A percentile compares a stretch with the other conserved stretches of the same genome.
These are phyloP conservation scores for Mormyrus lacerda DNA, from an alignment of 2,113 vertebrate species.

Conservation along the genomic window DNA sequence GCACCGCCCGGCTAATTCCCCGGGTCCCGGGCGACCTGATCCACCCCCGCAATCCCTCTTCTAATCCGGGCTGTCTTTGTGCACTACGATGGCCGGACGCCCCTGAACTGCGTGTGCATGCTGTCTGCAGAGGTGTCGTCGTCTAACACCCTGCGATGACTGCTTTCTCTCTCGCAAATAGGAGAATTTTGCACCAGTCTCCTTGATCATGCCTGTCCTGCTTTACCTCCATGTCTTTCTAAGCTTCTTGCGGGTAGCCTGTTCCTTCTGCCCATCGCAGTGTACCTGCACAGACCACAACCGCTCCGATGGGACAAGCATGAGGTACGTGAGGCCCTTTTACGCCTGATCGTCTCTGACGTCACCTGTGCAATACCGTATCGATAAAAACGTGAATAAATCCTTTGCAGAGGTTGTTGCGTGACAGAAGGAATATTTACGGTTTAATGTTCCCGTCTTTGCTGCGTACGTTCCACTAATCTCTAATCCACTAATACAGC, in stretches of 20 bases:
- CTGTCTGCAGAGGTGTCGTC: background rate
- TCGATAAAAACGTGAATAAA: background rate
- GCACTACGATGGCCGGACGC: conserved; percentile 44
- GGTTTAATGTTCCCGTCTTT: background rate
- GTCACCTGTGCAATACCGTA: background rate
- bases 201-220: conserved; percentile 65
- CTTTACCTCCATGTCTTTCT: conserved; percentile 60
- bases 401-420: background rate
- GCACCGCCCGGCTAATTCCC: conserved; percentile 44
- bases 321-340: conserved; percentile 64
- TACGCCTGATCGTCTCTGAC: background rate
- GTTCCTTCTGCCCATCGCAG: conserved; percentile 82
- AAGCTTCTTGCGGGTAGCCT: conserved; percentile 51
- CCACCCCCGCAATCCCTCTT: conserved; percentile 62
- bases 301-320: conserved; percentile 67
- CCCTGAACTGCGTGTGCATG: conserved; percentile 19
- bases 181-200: background rate
- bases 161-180: background rate
- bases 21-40: conserved; percentile 61
- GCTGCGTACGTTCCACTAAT: background rate
- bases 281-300: conserved; percentile 79
- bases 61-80: conserved; percentile 58
- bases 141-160: conserved; percentile 28
- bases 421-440: background rate
- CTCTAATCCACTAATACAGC: background rate